Percentiles rank a stretch among this genome's conserved stretches.
These are phyloP conservation scores for Megaustenia siamemsis DNA, from an alignment of 2,888 invertebrate genomes.

Conservation along the genomic window DNA sequence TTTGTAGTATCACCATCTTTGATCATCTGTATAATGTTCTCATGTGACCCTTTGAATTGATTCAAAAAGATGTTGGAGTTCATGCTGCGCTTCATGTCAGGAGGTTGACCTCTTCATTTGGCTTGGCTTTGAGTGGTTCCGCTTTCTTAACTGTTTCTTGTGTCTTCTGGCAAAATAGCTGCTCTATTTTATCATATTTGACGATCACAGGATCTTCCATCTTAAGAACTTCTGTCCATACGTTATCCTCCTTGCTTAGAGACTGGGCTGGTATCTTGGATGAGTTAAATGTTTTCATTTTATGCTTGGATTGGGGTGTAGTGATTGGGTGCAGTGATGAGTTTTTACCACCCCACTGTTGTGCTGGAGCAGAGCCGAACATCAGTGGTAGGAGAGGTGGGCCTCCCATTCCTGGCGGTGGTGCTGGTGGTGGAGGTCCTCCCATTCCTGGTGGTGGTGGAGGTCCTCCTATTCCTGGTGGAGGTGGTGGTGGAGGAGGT, in stretches of 20 bases:
- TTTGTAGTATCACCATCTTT: constrained; percentile 84
- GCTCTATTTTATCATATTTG: constrained; percentile 96
- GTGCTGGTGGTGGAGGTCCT: constrained; percentile 75
- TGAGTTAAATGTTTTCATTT: constrained; percentile 99
- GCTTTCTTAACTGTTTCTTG: constrained; percentile 60
- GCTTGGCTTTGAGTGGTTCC: constrained; percentile 82
- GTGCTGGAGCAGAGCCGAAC: constrained; percentile 8
- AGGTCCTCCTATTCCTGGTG: constrained; percentile 78
- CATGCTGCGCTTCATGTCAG: constrained; percentile 95
- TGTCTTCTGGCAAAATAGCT: constrained; percentile 91
- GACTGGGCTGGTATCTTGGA: constrained; percentile 89
- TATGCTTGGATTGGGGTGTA: constrained; percentile 94
- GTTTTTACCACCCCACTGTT: constrained; percentile 47
- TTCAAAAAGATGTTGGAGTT: constrained; percentile 99
- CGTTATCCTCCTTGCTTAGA: constrained; percentile 67
- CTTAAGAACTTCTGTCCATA: constrained; percentile 80
- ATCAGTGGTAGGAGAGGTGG: constrained; percentile 54
- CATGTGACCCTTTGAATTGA: constrained; percentile 95
- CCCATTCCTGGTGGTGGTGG: constrained; percentile 62
- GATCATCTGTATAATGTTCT: constrained; percentile 93
- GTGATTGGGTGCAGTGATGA: constrained; percentile 60
- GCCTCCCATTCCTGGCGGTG: constrained; percentile 71
- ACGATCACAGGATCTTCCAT: constrained; percentile 92
- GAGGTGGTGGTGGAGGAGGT: constrained; percentile 66
- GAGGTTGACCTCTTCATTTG: constrained; percentile 89